These are phyloP conservation scores for Tetraodon nigroviridis DNA, from an alignment of 2,113 vertebrate genomes.

Conservation along the genomic window DNA sequence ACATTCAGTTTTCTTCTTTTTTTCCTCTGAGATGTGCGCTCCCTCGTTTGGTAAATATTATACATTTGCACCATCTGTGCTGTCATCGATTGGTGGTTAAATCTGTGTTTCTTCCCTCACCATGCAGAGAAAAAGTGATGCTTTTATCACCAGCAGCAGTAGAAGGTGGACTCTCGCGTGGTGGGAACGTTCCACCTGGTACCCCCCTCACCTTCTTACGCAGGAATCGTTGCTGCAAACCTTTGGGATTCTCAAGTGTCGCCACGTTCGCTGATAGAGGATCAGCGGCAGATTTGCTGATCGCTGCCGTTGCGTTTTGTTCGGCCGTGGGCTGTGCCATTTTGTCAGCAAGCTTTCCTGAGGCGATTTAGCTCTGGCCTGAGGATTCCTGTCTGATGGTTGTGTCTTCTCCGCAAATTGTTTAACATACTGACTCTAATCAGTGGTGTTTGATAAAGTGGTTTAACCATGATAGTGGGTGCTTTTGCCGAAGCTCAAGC, in stretches of 20 bases:
- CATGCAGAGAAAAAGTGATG: not conserved
- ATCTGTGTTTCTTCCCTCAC: not conserved
- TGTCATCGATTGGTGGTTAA: not conserved
- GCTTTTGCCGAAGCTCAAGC: not conserved
- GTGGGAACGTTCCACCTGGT: no score
- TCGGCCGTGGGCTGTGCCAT: slow-evolving; percentile 34
- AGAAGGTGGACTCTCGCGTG: no score
- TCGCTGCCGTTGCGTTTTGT: slow-evolving; percentile 40
- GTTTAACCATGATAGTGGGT: not conserved
- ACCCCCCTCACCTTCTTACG: no score
- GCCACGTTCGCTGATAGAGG: not conserved
- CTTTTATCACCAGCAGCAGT: no score
- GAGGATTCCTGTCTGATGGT: slow-evolving; percentile 23
- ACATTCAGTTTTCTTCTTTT: not conserved
- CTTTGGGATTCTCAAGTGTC: not conserved
- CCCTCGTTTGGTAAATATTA: not conserved
- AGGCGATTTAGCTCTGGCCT: slow-evolving; percentile 38
- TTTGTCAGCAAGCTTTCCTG: slow-evolving; percentile 53
- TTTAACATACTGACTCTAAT: slow-evolving; percentile 14
- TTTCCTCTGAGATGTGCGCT: not conserved
- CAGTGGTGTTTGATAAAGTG: slow-evolving; percentile 6
- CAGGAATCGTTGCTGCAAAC: no score
- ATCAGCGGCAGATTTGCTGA: not conserved
- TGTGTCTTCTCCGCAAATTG: slow-evolving; percentile 7
- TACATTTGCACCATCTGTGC: not conserved